These are phyloP conservation scores for Papilio dardanus DNA, from an alignment of 1,140 invertebrate species.

Conservation along the genomic window DNA sequence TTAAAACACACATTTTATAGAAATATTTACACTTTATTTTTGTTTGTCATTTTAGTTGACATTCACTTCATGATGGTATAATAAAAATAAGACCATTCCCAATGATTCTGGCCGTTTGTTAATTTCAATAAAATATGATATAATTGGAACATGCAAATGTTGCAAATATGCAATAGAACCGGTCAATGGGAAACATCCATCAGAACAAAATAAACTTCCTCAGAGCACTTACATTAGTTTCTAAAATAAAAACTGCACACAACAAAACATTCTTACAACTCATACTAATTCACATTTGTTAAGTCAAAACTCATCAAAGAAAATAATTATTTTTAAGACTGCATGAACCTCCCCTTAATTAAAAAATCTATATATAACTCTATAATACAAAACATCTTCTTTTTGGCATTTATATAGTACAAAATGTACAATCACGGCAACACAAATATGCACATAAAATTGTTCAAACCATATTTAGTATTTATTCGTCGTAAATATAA, in stretches of 20 bases:
- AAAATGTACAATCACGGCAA: slow-evolving; percentile 57
- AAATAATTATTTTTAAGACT: slow-evolving; percentile 27
- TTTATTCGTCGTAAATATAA: background rate
- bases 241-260: slow-evolving; percentile 38
- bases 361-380: slow-evolving; percentile 52
- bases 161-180: slow-evolving; percentile 47
- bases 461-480: slow-evolving; percentile 11
- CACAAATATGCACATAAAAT: slow-evolving; percentile 36
- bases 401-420: slow-evolving; percentile 76
- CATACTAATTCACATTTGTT: slow-evolving; percentile 17
- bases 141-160: slow-evolving; percentile 55
- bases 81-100: slow-evolving; percentile 31
- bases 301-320: slow-evolving; percentile 28
- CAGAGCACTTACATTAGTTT: slow-evolving; percentile 32
- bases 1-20: slow-evolving; percentile 58
- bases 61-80: slow-evolving; percentile 53
- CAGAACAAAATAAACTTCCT: slow-evolving; percentile 23
- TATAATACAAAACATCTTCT: slow-evolving; percentile 59
- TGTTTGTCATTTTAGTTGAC: slow-evolving; percentile 46
- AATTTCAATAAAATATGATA: slow-evolving; percentile 39
- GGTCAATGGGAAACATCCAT: slow-evolving; percentile 55
- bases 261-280: slow-evolving; percentile 27
- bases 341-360: slow-evolving; percentile 38
- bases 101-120: background rate
- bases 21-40: slow-evolving; percentile 77